A percentile compares a stretch with the other conserved stretches of the same genome.
phyloP scores from a whole-genome alignment of 2,113 vertebrate genomes.

The Hippopotamus amphibius region DNA sequence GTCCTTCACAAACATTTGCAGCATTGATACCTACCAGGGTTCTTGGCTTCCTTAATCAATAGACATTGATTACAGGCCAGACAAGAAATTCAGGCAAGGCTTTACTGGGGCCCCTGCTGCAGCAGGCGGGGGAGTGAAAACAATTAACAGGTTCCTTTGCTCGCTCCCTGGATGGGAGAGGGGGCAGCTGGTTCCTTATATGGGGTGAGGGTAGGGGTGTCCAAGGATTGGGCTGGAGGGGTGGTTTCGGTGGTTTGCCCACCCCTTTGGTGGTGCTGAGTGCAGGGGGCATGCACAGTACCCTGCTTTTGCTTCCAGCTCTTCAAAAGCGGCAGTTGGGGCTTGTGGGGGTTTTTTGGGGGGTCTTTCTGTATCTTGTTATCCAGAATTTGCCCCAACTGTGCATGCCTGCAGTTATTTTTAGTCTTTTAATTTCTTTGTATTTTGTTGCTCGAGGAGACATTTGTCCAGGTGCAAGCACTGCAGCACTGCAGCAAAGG shows the following conservation, averaged over 20 bases:
- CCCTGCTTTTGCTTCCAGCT: neutral
- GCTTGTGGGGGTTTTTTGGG: neutral
- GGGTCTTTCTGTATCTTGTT: neutral
- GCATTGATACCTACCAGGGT: neutral
- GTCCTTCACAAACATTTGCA: neutral
- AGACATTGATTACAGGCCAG: neutral
- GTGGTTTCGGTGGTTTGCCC: neutral
- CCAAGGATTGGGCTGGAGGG: neutral
- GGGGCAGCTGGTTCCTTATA: neutral
- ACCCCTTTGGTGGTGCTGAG: neutral
- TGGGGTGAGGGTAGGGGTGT: neutral
- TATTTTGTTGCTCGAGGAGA: neutral
- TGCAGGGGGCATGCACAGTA: neutral
- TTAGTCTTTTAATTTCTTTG: neutral
- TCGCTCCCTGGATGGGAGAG: fast-evolving
- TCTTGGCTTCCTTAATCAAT: neutral
- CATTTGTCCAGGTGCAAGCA: neutral
- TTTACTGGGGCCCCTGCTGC: neutral
- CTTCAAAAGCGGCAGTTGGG: neutral
- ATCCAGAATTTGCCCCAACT: neutral
- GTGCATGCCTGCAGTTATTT: neutral
- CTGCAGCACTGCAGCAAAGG: neutral
- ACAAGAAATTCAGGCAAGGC: neutral
- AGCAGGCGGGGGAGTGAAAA: neutral
- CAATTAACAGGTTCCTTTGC: neutral